phyloP scores from a whole-genome alignment of 2,113 vertebrate species.

The Thymallus thymallus region DNA sequence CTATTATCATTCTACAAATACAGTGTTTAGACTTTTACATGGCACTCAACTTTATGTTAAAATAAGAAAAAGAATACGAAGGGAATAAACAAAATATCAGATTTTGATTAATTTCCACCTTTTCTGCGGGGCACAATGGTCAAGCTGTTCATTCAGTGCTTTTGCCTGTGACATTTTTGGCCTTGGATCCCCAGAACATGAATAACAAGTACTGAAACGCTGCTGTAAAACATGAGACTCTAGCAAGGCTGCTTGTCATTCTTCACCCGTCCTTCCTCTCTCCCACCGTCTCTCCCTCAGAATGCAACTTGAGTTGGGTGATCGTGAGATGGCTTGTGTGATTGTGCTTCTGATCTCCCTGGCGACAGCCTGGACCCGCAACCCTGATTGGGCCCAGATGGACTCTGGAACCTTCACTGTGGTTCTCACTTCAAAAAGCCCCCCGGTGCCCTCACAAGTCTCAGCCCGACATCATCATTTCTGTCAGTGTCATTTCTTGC shows the following conservation, averaged over 20 bases:
- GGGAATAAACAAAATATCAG: not conserved
- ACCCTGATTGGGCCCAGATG: slow-evolving; percentile 40
- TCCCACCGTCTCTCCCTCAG: slow-evolving; percentile 10
- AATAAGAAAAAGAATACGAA: not conserved
- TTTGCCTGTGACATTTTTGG: slow-evolving; percentile 32
- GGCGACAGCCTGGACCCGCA: slow-evolving; percentile 22
- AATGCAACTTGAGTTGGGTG: slow-evolving; percentile 36
- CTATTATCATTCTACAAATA: not conserved
- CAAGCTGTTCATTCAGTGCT: slow-evolving; percentile 34
- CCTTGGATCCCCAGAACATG: slow-evolving; percentile 14
- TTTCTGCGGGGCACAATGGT: slow-evolving; percentile 38
- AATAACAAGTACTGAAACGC: not conserved
- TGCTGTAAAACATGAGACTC: not conserved
- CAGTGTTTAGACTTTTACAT: not conserved
- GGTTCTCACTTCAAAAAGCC: slow-evolving; percentile 34
- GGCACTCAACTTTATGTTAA: too few relatives aligned
- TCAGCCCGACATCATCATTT: not conserved
- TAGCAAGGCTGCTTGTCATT: slow-evolving; percentile 1
- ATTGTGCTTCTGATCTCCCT: slow-evolving; percentile 31
- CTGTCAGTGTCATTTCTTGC: too few relatives aligned
- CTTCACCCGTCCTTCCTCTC: slow-evolving; percentile 7
- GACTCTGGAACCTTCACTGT: slow-evolving; percentile 19
- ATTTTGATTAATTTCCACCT: slow-evolving; percentile 48
- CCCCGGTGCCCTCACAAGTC: not conserved
- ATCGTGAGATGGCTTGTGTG: slow-evolving; percentile 21